These are phyloP conservation scores for Eupithecia abbreviata DNA, from an alignment of 2,888 invertebrate genomes.

Conservation along the genomic window DNA sequence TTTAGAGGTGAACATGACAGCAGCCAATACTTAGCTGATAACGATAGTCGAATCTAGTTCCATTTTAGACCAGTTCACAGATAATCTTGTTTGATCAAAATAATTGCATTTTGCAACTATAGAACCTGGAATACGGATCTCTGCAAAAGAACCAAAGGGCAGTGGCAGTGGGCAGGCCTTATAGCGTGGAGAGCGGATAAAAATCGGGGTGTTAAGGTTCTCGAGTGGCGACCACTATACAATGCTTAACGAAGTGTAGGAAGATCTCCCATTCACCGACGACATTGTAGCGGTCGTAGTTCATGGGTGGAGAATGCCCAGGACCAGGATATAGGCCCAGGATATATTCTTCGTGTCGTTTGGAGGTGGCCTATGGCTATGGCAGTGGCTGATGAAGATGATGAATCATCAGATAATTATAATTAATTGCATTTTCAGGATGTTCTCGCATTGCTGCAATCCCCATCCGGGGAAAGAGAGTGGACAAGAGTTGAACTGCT, in stretches of 20 bases:
- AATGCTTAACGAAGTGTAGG: background rate
- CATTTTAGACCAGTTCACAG: background rate
- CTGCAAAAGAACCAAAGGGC: background rate
- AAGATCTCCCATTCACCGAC: background rate
- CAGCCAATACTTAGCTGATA: background rate
- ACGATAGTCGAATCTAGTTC: background rate
- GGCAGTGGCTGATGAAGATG: background rate
- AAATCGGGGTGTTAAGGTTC: background rate
- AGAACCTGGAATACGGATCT: background rate
- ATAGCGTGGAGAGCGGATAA: background rate
- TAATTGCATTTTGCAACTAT: background rate
- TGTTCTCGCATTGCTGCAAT: conserved; percentile 16
- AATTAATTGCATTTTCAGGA: background rate
- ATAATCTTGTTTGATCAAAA: background rate
- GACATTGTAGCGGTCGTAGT: background rate
- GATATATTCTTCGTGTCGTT: background rate
- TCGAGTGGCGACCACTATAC: background rate
- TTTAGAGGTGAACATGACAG: background rate
- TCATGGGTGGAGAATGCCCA: background rate
- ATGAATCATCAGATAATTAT: background rate
- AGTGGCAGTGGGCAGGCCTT: background rate
- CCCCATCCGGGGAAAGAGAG: conserved; percentile 33
- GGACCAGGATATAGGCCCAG: background rate
- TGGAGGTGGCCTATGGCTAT: background rate
- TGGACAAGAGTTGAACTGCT: conserved; percentile 36